Base-by-base conservation (phyloP, 2,888 invertebrate species). In the Fragum whitleyi region DNA sequence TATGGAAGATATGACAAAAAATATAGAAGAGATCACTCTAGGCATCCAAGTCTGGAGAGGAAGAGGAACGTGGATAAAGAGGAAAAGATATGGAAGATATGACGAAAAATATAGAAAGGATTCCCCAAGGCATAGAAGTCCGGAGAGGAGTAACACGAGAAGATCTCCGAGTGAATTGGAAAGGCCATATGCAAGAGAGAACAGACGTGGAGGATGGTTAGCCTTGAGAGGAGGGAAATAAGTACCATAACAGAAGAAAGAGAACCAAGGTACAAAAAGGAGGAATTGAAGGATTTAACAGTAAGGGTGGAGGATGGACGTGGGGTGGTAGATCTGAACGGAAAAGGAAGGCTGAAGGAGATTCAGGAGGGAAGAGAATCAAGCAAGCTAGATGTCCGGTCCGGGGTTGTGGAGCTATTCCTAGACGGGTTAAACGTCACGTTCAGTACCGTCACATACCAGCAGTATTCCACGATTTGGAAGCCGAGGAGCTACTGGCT, bases 381-480 rank as follows among this genome's bases (percentile, higher is more conserved):
- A 67, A 42, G 23, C 21, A 42, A 39, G 16, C 21, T 19, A 39
- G 28, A 28, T 67, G 67, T 67, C 67, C 67, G 19, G 32, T 67
- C 36, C 67, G n/a, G 21, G 47, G 47, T 16, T 65, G 65, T 65
- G 42, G 26, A 21, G 65, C 65, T 7, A 39, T 42, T n/a, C 16
- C 67, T 3, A 67, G 67, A 47, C 39, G 67, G 19, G 26, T 67
- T 11, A 67, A 67, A 47, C 39, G 67, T 16, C 67, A 67, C 19
- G 67, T 67, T 26, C 42, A 47, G 26, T 5, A 28, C 42, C 9
- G 16, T 11, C 67, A 67, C 67, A 39, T 67, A 47, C 67, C 67
- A 42, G 42, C 42, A 0, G 32, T 67, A n/a, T 67, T 67, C n/a
- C 67, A 67, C 23, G 42, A 42, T 32, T n/a, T 67, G 67, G 67